A percentile compares a stretch with the other conserved stretches of the same genome.
Evolutionary conservation across 2,797 vertebrate genomes (phyloP).

Genomic region (Apogon hyalosoma): DNA sequence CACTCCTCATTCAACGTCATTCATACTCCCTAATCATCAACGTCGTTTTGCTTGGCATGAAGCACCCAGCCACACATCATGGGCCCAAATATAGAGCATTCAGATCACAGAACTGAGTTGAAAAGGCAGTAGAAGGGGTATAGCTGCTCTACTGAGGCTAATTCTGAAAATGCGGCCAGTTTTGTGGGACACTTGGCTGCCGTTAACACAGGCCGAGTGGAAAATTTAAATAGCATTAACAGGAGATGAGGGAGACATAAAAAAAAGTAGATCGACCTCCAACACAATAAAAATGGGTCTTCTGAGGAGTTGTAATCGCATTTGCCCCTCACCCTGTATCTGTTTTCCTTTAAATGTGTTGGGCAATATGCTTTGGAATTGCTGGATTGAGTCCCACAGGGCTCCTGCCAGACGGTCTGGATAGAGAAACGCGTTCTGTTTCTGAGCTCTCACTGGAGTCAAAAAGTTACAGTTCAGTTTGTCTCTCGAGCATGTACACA

Average conservation of each 20-base stretch:
- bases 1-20: slow-evolving; percentile 21
- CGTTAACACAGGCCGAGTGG: slow-evolving; percentile 55
- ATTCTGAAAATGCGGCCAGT: slow-evolving; percentile 31
- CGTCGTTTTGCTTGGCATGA: slow-evolving; percentile 15
- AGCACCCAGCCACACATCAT: slow-evolving; percentile 4
- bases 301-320: slow-evolving; percentile 58
- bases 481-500: no score
- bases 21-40: slow-evolving; percentile 27
- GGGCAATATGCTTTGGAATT: slow-evolving; percentile 71
- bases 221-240: slow-evolving; percentile 70
- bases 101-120: slow-evolving; percentile 13
- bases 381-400: slow-evolving; percentile 59
- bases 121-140: slow-evolving; percentile 3
- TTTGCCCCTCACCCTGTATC: slow-evolving; percentile 64
- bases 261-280: slow-evolving; percentile 40
- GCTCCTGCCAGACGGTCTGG: slow-evolving; percentile 60
- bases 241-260: slow-evolving; percentile 44
- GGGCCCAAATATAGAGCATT: slow-evolving; percentile 7
- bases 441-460: slow-evolving; percentile 41
- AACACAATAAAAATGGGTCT: slow-evolving; percentile 60
- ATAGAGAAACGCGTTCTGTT: slow-evolving; percentile 52
- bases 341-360: slow-evolving; percentile 78
- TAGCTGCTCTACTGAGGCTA: slow-evolving; percentile 6
- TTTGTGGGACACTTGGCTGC: slow-evolving; percentile 62
- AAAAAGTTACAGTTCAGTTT: slow-evolving; percentile 15